These are phyloP conservation scores for Harlomillsia oculata DNA, from an alignment of 1,140 invertebrate genomes.

Conservation along the genomic window DNA sequence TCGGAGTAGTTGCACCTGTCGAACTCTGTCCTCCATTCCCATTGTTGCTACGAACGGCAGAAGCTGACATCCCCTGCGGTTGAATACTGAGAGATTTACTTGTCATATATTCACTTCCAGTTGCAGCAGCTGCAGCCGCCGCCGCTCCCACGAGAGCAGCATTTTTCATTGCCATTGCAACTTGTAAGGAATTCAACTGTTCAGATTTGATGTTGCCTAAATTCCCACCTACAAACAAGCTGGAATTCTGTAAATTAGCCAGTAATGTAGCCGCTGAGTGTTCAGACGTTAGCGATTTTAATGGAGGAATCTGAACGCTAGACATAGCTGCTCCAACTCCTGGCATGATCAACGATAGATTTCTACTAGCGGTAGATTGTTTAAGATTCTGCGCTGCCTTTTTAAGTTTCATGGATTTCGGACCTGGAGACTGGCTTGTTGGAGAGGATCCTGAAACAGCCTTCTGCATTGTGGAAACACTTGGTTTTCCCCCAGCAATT, in stretches of 20 bases:
- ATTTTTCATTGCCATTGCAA: no score
- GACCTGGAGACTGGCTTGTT: constrained; percentile 62
- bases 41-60: neutral
- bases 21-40: neutral
- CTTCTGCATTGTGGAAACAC: constrained; percentile 51
- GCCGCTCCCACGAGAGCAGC: neutral
- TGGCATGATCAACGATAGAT: no score
- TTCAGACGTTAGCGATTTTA: no score
- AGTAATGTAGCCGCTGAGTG: no score
- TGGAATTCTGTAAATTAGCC: no score
- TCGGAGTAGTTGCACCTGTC: constrained; percentile 9
- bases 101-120: neutral
- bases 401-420: constrained; percentile 3
- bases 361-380: no score
- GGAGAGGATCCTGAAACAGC: constrained; percentile 50
- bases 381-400: constrained; percentile 26
- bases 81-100: neutral
- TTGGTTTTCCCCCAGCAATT: constrained; percentile 62
- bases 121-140: neutral
- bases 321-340: no score
- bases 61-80: neutral
- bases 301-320: no score
- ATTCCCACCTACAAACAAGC: no score
- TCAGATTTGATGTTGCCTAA: neutral
- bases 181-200: no score